Percentiles rank a stretch among this genome's conserved stretches.
Conservation (phyloP, 2,888 invertebrate genomes). For the Globia sparganii region DNA sequence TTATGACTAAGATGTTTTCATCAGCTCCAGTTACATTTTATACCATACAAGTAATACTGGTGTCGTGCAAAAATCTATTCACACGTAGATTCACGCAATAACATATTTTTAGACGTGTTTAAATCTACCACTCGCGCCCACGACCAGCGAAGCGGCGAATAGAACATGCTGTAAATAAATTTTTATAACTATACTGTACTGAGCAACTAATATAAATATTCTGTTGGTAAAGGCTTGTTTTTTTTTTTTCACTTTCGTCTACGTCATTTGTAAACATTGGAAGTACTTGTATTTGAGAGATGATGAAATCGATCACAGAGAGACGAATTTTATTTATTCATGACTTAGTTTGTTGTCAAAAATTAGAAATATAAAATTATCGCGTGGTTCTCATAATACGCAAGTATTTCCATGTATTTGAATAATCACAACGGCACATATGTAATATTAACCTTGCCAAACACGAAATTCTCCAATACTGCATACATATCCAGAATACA, state of each 20-base stretch:
- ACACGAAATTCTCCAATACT: conserved; percentile 3
- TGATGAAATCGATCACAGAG: conserved; percentile 36
- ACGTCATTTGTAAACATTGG: conserved; percentile 40
- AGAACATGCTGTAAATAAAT: conserved; percentile 68
- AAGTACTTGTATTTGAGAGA: conserved; percentile 20
- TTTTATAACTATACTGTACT: conserved; percentile 45
- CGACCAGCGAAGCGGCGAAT: conserved; percentile 69
- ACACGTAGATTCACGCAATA: conserved; percentile 69
- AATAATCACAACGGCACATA: neutral
- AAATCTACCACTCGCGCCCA: conserved; percentile 77
- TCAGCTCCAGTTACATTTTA: conserved; percentile 29
- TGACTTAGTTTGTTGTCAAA: conserved; percentile 17
- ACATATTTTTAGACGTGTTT: conserved; percentile 73
- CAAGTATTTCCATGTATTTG: conserved; percentile 26
- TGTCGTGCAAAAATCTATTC: conserved; percentile 64
- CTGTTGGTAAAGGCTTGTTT: conserved; percentile 17
- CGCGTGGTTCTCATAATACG: conserved; percentile 11
- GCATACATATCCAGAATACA: conserved; percentile 1
- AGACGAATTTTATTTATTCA: conserved; percentile 36
- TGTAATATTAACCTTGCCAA: conserved; percentile 8
- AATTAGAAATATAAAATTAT: conserved; percentile 21
- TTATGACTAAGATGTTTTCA: conserved; percentile 1
- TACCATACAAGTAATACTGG: conserved; percentile 33
- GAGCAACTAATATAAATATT: conserved; percentile 35
- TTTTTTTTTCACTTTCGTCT: conserved; percentile 38